These are phyloP conservation scores for Scolopax bukidnonensis DNA, from an alignment of 2,797 vertebrate genomes.

Conservation along the genomic window DNA sequence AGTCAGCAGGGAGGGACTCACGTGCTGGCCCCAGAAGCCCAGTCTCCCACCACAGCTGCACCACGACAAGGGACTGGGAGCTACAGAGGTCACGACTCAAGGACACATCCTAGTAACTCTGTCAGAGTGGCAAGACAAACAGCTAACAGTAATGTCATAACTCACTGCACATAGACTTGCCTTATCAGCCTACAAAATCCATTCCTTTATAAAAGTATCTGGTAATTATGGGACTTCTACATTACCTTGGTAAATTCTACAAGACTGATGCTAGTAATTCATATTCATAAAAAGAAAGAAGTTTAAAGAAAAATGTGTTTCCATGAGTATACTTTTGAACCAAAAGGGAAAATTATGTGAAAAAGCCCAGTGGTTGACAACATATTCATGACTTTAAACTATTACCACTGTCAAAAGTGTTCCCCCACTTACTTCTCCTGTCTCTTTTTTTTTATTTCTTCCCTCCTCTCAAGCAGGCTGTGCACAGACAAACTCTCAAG, in stretches of 20 bases:
- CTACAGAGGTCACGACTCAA: not conserved
- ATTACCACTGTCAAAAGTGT: not conserved
- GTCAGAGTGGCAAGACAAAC: not conserved
- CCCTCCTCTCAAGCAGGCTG: too few relatives aligned
- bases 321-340: not conserved
- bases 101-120: fast-evolving
- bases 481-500: not conserved
- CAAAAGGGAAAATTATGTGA: not conserved
- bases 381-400: not conserved
- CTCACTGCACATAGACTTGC: fast-evolving
- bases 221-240: not conserved
- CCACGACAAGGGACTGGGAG: not conserved
- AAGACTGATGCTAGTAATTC: not conserved
- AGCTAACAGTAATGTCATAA: not conserved
- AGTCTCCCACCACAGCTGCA: not conserved
- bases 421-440: not conserved
- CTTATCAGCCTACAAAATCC: not conserved
- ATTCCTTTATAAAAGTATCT: not conserved
- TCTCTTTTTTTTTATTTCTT: not conserved
- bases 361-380: not conserved
- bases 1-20: fast-evolving
- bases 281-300: not conserved
- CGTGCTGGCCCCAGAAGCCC: not conserved
- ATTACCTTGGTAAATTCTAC: not conserved
- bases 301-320: not conserved